These are phyloP conservation scores for Atherinosoma microstoma DNA, from an alignment of 2,797 vertebrate species.

Conservation along the genomic window DNA sequence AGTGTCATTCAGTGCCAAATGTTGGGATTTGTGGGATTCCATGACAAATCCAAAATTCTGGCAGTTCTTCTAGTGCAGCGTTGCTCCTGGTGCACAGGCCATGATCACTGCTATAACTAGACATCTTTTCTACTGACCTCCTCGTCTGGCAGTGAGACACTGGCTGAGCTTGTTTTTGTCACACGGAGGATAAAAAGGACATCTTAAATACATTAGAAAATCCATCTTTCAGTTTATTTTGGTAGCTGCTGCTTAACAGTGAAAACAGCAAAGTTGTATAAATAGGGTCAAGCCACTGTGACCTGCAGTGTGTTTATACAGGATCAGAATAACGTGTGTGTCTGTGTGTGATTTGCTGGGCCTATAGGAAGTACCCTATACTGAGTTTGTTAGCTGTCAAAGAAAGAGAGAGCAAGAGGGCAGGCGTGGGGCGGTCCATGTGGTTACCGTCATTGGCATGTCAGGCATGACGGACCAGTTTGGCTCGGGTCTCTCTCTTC, in stretches of 20 bases:
- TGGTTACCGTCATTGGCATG: conserved; percentile 74
- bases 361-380: conserved; percentile 29
- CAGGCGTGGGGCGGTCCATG: conserved; percentile 63
- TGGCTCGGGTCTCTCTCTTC: conserved; percentile 64
- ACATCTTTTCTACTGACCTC: conserved; percentile 17
- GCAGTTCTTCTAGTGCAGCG: conserved; percentile 28
- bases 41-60: conserved; percentile 25
- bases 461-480: conserved; percentile 68
- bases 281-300: conserved; percentile 17
- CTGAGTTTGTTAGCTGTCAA: conserved; percentile 43
- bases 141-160: conserved; percentile 13
- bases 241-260: background rate
- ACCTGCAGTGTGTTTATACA: conserved; percentile 26
- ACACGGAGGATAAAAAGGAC: background rate
- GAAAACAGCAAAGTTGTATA: conserved; percentile 6
- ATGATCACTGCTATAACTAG: conserved; percentile 17
- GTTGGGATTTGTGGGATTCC: conserved; percentile 26
- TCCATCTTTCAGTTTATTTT: background rate
- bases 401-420: conserved; percentile 23
- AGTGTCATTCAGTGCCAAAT: conserved; percentile 13
- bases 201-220: background rate
- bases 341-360: background rate
- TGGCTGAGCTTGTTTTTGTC: background rate
- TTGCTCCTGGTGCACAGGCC: conserved; percentile 5
- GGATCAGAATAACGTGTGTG: conserved; percentile 5